Percentiles rank a stretch among this genome's conserved stretches.
Conservation (phyloP, 2,888 invertebrate genomes). For the Scaptomyza tumidula region DNA sequence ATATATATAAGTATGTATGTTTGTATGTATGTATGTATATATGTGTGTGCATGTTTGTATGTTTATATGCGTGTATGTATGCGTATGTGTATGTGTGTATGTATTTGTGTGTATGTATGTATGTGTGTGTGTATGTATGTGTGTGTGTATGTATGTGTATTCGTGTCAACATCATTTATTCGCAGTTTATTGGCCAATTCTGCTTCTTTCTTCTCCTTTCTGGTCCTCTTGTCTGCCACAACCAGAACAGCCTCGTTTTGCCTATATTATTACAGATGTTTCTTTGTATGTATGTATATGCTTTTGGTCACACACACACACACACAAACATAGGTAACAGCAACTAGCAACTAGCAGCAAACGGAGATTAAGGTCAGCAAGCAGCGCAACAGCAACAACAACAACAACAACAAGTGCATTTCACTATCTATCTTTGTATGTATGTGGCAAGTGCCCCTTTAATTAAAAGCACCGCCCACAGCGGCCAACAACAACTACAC, state of each 20-base stretch:
- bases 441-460: slow-evolving; percentile 3
- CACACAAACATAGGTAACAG: slow-evolving; percentile 9
- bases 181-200: slow-evolving; percentile 40
- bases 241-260: not conserved
- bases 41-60: not conserved
- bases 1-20: not conserved
- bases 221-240: not conserved
- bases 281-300: not conserved
- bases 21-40: too few species aligned
- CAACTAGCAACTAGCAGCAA: not conserved
- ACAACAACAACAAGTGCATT: slow-evolving; percentile 17
- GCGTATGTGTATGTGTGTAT: not conserved
- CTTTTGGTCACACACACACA: not conserved
- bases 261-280: not conserved
- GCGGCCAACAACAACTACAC: not conserved
- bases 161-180: slow-evolving; percentile 43
- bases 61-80: too few species aligned
- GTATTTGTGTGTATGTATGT: too few species aligned
- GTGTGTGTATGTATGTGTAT: slow-evolving; percentile 5
- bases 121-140: not conserved
- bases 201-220: not conserved
- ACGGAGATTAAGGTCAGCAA: slow-evolving; percentile 52
- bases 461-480: slow-evolving; percentile 20
- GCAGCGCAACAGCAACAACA: slow-evolving; percentile 10
- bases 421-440: not conserved